Conservation (phyloP, 2,888 invertebrate species). For the Copidosoma aretas region DNA sequence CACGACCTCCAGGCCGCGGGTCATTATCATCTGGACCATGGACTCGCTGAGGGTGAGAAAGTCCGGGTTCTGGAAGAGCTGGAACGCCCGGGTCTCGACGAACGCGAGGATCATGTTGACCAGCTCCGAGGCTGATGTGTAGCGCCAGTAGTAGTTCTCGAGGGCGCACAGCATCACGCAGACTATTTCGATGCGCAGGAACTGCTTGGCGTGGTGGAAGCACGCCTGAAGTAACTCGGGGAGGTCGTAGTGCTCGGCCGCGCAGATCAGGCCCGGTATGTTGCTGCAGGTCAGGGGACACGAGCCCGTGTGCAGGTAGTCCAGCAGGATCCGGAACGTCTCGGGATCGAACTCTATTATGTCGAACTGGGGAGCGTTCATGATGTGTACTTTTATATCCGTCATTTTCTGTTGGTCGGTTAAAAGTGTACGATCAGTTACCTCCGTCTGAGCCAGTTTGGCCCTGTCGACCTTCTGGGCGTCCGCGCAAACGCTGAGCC, state of each 20-base stretch:
- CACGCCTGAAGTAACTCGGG: constrained; percentile 92
- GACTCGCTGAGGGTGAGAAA: constrained; percentile 90
- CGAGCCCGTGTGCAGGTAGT: constrained; percentile 91
- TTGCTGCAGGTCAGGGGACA: constrained; percentile 91
- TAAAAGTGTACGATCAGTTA: constrained; percentile 50
- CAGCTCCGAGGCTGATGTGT: constrained; percentile 90
- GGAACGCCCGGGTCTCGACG: constrained; percentile 85
- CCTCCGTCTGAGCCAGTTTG: constrained; percentile 91
- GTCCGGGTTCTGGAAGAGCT: constrained; percentile 83
- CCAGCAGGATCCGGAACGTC: constrained; percentile 87
- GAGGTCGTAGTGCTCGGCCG: constrained; percentile 92
- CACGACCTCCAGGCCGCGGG: constrained; percentile 85
- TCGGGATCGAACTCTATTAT: constrained; percentile 95
- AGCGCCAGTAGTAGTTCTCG: constrained; percentile 95
- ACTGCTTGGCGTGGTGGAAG: constrained; percentile 94
- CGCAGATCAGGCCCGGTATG: constrained; percentile 91
- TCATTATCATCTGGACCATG: constrained; percentile 94
- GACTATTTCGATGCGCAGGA: constrained; percentile 89
- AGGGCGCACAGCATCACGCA: constrained; percentile 90
- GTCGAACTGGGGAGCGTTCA: constrained; percentile 71
- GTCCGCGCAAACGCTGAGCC: constrained; percentile 90
- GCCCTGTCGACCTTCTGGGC: constrained; percentile 92
- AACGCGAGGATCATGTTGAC: constrained; percentile 94
- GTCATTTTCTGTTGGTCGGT: too few relatives aligned
- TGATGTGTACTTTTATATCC: neutral